Conservation (phyloP, 2,113 vertebrate species). For the Hemiprocne comata region DNA sequence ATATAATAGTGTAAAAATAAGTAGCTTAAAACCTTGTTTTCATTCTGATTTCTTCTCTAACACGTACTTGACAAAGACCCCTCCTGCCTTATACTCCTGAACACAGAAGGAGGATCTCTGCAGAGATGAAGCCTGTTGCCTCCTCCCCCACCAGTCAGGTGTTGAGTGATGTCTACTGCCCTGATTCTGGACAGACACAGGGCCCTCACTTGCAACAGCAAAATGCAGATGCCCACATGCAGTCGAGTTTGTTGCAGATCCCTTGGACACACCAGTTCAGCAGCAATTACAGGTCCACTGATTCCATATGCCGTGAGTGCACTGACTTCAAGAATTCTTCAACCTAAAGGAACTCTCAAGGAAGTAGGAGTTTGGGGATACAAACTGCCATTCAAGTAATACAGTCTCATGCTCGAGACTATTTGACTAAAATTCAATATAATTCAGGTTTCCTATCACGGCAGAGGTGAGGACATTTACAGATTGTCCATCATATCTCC, state of each 20-base stretch:
- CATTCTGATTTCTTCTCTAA: background rate
- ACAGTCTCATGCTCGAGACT: background rate
- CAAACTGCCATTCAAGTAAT: background rate
- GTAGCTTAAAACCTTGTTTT: background rate
- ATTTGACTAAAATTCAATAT: background rate
- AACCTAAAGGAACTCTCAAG: background rate
- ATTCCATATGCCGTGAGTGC: fast-evolving
- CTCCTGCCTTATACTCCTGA: background rate
- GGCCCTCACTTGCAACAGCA: background rate
- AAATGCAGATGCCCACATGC: background rate
- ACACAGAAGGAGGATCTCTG: background rate
- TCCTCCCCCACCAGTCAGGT: background rate
- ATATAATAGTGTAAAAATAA: background rate
- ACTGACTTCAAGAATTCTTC: background rate
- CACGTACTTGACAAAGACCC: background rate
- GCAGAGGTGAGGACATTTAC: background rate
- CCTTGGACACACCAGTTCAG: background rate
- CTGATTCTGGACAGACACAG: background rate
- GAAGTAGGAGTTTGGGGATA: background rate
- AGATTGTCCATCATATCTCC: background rate
- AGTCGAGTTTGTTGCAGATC: fast-evolving
- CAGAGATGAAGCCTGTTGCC: background rate
- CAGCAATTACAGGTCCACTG: background rate
- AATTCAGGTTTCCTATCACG: background rate
- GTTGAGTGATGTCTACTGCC: background rate